Evolutionary conservation across 2,113 vertebrate genomes (phyloP).

Genomic region (Elaphurus davidianus): DNA sequence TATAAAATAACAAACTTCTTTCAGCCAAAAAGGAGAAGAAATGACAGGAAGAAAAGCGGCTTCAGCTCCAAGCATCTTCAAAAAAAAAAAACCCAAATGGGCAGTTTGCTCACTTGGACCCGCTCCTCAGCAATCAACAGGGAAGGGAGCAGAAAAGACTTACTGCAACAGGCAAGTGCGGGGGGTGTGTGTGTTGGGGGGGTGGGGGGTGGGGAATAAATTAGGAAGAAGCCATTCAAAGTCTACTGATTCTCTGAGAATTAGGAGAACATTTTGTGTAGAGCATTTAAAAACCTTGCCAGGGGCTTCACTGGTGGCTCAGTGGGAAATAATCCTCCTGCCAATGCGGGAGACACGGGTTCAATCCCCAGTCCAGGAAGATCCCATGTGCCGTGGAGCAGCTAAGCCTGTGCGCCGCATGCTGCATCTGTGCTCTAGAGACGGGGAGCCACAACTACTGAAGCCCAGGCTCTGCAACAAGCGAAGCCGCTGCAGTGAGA

Average conservation of each 20-base stretch:
- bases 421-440: neutral
- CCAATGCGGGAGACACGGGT: neutral
- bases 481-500: neutral
- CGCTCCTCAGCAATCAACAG: constrained; percentile 39
- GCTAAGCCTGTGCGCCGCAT: neutral
- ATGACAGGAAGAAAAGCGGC: neutral
- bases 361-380: neutral
- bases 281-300: neutral
- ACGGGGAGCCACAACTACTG: neutral
- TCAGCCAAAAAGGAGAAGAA: constrained; percentile 11
- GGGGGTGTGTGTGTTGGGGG: too few relatives aligned
- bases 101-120: neutral
- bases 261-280: neutral
- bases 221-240: constrained; percentile 27
- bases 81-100: constrained; percentile 17
- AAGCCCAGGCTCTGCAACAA: neutral
- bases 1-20: constrained; percentile 23
- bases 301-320: neutral
- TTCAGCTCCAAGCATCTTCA: neutral
- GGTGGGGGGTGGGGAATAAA: neutral
- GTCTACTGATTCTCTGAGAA: constrained; percentile 12
- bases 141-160: neutral
- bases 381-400: neutral
- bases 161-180: neutral
- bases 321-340: neutral